A percentile compares a stretch with the other conserved stretches of the same genome.
Evolutionary conservation across 2,113 vertebrate species (phyloP).

Genomic region (Rallus limicola): DNA sequence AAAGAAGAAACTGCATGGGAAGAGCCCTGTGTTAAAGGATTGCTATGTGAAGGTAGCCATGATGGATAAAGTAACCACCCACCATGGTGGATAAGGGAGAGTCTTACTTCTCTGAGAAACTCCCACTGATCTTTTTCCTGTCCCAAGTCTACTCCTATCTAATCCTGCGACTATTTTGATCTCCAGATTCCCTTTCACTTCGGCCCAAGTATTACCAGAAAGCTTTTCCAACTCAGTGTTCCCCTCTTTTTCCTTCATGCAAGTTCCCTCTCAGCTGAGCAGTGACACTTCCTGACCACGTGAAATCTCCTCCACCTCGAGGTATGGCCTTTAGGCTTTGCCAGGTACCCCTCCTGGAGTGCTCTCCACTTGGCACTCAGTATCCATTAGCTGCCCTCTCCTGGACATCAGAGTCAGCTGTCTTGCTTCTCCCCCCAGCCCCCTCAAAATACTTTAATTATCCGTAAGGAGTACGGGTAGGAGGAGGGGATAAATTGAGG

Average conservation of each 20-base stretch:
- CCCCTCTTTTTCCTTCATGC: rapidly evolving
- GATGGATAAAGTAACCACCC: not conserved
- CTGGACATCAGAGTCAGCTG: not conserved
- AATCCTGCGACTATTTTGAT: not conserved
- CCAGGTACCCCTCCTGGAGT: not conserved
- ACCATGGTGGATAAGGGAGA: not conserved
- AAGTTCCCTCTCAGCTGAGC: not conserved
- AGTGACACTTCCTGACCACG: not conserved
- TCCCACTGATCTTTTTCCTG: not conserved
- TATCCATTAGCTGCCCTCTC: not conserved
- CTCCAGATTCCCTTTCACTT: not conserved
- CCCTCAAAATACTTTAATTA: not conserved
- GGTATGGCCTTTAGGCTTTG: not conserved
- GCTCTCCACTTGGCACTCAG: not conserved
- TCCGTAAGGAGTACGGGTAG: rapidly evolving
- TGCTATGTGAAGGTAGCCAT: not conserved
- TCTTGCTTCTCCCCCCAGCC: not conserved
- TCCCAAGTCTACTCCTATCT: not conserved
- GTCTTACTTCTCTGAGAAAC: not conserved
- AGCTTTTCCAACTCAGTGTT: not conserved
- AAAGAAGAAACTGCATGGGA: not conserved
- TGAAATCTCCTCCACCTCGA: not conserved
- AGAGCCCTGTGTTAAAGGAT: not conserved
- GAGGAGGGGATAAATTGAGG: rapidly evolving
- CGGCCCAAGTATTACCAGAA: not conserved